These are phyloP conservation scores for Drosophila carrolli DNA, from an alignment of 1,140 invertebrate species.

Conservation along the genomic window DNA sequence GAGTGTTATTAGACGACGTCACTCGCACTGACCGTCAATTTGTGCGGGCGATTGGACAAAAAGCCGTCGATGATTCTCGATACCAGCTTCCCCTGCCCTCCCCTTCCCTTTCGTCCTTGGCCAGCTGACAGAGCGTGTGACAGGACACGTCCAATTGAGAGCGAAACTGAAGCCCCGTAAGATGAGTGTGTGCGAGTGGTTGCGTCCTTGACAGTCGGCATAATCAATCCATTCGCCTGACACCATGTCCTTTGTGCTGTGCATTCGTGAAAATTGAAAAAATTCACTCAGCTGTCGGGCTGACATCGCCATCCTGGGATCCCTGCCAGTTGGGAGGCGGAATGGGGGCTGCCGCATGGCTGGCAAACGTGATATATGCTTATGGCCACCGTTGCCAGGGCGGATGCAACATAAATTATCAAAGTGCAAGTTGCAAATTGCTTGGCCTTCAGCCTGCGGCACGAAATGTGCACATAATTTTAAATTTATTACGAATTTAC, in stretches of 20 bases:
- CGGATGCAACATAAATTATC: constrained; percentile 75
- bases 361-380: constrained; percentile 49
- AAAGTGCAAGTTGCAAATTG: constrained; percentile 81
- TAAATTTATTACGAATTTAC: constrained; percentile 79
- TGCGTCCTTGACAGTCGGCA: constrained; percentile 61
- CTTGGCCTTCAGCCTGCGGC: constrained; percentile 71
- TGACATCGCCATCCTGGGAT: constrained; percentile 35
- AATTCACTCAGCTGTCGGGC: constrained; percentile 7
- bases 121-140: constrained; percentile 44
- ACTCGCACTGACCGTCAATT: constrained; percentile 45
- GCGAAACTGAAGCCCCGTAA: constrained; percentile 47
- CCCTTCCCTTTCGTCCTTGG: constrained; percentile 19
- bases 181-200: constrained; percentile 24
- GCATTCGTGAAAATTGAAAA: constrained; percentile 63
- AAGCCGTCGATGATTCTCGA: constrained; percentile 12
- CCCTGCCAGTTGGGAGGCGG: constrained; percentile 5
- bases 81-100: neutral
- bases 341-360: neutral
- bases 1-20: constrained; percentile 55
- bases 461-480: constrained; percentile 80
- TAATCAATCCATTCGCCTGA: constrained; percentile 63
- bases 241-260: constrained; percentile 49
- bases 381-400: constrained; percentile 42
- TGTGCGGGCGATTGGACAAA: constrained; percentile 38
- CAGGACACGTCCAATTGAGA: constrained; percentile 51